These are phyloP conservation scores for Apodemia zela DNA, from an alignment of 2,888 invertebrate genomes.

Conservation along the genomic window DNA sequence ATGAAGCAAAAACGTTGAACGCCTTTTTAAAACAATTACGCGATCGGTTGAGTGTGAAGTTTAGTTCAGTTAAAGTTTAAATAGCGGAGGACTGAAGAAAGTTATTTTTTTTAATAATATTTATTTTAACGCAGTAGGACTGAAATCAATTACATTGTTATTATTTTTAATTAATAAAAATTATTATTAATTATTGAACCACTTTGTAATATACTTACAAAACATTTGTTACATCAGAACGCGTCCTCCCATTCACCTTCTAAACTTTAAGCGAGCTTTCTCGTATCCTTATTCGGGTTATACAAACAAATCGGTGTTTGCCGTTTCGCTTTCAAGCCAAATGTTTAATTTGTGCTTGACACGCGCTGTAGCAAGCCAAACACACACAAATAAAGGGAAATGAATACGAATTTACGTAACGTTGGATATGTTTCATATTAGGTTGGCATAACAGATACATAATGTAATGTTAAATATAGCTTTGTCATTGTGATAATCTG, in stretches of 20 bases:
- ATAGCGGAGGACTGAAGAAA: too few species aligned
- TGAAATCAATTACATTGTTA: too few species aligned
- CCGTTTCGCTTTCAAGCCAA: constrained; percentile 39
- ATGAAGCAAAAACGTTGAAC: too few species aligned
- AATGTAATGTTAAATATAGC: too few species aligned
- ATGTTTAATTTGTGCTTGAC: constrained; percentile 34
- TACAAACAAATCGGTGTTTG: constrained; percentile 35
- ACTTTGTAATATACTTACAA: constrained; percentile 2
- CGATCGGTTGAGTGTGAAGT: too few species aligned
- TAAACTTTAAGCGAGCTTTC: constrained; percentile 36
- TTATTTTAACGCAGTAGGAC: too few species aligned
- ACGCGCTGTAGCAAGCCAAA: constrained; percentile 26
- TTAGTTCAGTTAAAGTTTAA: too few species aligned
- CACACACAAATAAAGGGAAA: constrained; percentile 26
- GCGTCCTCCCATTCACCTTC: constrained; percentile 26
- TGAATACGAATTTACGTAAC: constrained; percentile 21
- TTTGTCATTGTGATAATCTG: too few species aligned
- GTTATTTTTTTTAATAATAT: too few species aligned
- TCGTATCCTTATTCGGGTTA: constrained; percentile 40
- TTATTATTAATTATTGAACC: not conserved
- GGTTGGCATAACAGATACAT: too few species aligned
- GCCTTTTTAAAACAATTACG: too few species aligned
- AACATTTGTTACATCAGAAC: constrained; percentile 2
- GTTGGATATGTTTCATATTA: constrained; percentile 21
- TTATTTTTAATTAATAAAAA: too few species aligned